A percentile compares a stretch with the other conserved stretches of the same genome.
These are phyloP conservation scores for Dryobota labecula DNA, from an alignment of 2,888 invertebrate species.

Conservation along the genomic window DNA sequence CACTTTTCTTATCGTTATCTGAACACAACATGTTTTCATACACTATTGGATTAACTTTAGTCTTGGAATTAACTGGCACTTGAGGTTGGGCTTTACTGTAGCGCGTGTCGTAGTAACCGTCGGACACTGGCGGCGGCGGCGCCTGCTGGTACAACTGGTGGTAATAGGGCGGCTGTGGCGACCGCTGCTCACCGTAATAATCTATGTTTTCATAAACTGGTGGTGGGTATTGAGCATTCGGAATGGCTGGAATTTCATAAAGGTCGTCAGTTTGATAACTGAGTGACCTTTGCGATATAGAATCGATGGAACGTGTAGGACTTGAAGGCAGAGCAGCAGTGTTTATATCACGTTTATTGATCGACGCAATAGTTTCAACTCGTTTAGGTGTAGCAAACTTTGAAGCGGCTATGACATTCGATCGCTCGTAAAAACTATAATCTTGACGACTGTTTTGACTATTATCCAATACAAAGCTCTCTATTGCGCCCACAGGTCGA, in stretches of 20 bases:
- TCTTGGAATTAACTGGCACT: constrained; percentile 91
- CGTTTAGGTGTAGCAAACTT: constrained; percentile 95
- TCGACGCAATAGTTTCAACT: constrained; percentile 91
- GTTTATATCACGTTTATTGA: constrained; percentile 85
- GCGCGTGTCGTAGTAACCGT: constrained; percentile 89
- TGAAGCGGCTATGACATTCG: constrained; percentile 94
- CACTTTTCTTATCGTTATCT: constrained; percentile 84
- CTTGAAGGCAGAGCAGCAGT: constrained; percentile 86
- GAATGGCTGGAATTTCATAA: constrained; percentile 86
- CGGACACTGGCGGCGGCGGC: constrained; percentile 83
- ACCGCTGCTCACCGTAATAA: constrained; percentile 92
- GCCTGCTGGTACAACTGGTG: constrained; percentile 89
- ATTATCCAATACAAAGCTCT: constrained; percentile 92
- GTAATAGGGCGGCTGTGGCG: constrained; percentile 91
- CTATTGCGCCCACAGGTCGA: constrained; percentile 92
- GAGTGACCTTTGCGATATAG: constrained; percentile 91
- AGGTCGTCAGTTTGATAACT: constrained; percentile 87
- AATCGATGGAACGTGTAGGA: constrained; percentile 91
- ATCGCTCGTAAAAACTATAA: constrained; percentile 92
- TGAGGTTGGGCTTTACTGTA: constrained; percentile 95
- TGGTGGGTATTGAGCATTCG: constrained; percentile 82
- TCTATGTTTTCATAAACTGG: constrained; percentile 95
- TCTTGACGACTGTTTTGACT: constrained; percentile 86
- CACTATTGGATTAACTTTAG: constrained; percentile 82
- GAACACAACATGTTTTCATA: constrained; percentile 89